Conservation (phyloP, 2,797 vertebrate genomes). For the Arnoldichthys spilopterus region DNA sequence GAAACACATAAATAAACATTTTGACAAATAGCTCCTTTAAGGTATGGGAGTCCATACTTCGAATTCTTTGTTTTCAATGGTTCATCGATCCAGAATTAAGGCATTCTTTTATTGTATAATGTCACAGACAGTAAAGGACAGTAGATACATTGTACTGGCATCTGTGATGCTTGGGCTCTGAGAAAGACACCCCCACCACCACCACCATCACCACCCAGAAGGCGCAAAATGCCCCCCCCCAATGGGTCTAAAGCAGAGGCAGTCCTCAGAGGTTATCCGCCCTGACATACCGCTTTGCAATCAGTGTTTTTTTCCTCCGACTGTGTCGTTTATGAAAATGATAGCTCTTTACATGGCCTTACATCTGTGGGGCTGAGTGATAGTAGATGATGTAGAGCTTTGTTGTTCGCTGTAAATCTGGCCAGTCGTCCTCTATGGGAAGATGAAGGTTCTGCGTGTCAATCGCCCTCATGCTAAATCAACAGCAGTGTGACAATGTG, state of each 20-base stretch:
- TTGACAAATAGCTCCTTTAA: not conserved
- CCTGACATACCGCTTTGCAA: not conserved
- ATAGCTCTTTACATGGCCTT: constrained; percentile 26
- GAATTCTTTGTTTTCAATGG: not conserved
- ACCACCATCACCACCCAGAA: not conserved
- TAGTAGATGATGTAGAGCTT: constrained; percentile 49
- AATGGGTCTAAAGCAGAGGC: not conserved
- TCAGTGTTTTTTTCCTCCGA: not conserved
- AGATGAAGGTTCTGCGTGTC: constrained; percentile 54
- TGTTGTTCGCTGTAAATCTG: constrained; percentile 55
- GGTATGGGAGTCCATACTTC: not conserved
- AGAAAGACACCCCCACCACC: no score
- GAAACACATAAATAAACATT: no score
- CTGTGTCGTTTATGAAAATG: constrained; percentile 27
- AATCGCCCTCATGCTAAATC: constrained; percentile 52
- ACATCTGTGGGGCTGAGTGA: constrained; percentile 22
- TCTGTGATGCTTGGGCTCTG: not conserved
- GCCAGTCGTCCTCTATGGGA: constrained; percentile 45
- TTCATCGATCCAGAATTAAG: not conserved
- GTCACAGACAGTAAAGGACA: not conserved
- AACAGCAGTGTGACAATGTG: constrained; percentile 42
- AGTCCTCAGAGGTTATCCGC: not conserved
- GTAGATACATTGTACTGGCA: not conserved
- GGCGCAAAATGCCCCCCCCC: not conserved
- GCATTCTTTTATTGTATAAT: no score